These are phyloP conservation scores for Muscicapa adusta DNA, from an alignment of 2,113 vertebrate genomes.

Conservation along the genomic window DNA sequence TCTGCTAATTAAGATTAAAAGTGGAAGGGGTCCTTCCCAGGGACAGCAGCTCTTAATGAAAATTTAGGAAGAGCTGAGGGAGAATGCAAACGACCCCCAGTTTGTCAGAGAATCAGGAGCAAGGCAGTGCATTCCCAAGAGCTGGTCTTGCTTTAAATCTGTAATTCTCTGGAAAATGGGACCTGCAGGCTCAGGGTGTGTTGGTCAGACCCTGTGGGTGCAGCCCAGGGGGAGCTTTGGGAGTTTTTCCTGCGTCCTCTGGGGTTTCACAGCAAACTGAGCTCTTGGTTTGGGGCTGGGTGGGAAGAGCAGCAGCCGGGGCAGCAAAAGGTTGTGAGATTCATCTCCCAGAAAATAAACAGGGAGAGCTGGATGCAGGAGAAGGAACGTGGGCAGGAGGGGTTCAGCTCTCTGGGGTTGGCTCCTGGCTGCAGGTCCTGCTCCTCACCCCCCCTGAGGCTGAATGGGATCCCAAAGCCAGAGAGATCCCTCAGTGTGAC, in stretches of 20 bases:
- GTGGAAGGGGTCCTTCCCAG: background rate
- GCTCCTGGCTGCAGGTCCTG: background rate
- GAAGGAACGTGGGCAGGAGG: fast-evolving
- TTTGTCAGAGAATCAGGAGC: background rate
- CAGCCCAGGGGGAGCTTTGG: background rate
- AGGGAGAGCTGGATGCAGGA: background rate
- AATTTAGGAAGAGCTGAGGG: background rate
- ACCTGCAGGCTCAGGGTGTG: background rate
- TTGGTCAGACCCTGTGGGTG: fast-evolving
- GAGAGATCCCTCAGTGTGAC: too few species aligned
- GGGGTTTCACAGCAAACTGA: background rate
- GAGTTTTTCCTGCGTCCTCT: fast-evolving
- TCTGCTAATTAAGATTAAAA: constrained; percentile 28
- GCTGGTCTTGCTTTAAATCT: fast-evolving
- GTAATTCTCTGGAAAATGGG: background rate
- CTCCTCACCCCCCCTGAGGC: fast-evolving
- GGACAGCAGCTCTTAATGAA: background rate
- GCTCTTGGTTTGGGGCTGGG: background rate
- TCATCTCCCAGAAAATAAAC: background rate
- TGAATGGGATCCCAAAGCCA: background rate
- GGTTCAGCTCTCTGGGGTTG: background rate
- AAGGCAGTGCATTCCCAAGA: fast-evolving
- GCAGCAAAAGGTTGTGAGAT: background rate
- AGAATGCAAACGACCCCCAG: background rate
- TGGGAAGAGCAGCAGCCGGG: background rate